A percentile compares a stretch with the other conserved stretches of the same genome.
phyloP scores from a whole-genome alignment of 2,888 invertebrate genomes.

The Scrobipalpa costella region DNA sequence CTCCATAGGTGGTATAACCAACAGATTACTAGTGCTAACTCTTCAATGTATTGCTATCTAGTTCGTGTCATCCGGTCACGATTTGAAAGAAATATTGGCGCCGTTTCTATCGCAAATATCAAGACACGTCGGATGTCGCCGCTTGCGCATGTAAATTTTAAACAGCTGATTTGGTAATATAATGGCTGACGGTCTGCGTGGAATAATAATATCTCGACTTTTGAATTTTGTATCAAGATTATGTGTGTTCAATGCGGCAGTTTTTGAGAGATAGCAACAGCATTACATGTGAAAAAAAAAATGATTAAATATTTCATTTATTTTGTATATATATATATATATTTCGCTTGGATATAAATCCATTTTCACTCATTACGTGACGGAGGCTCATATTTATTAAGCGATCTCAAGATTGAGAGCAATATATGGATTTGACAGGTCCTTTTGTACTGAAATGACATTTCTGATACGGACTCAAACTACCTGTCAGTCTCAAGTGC shows the following conservation, averaged over 20 bases:
- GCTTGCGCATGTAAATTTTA: constrained; percentile 45
- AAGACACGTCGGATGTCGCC: constrained; percentile 40
- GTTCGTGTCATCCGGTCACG: constrained; percentile 54
- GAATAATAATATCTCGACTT: constrained; percentile 16
- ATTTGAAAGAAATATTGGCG: constrained; percentile 50
- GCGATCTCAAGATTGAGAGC: too few relatives aligned
- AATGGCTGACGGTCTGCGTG: constrained; percentile 27
- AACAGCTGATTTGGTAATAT: constrained; percentile 39
- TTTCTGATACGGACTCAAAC: too few relatives aligned
- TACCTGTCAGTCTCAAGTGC: too few relatives aligned
- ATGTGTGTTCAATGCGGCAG: not conserved
- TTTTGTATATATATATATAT: too few relatives aligned
- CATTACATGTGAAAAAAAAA: not conserved
- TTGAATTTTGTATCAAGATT: not conserved
- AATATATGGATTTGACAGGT: too few relatives aligned
- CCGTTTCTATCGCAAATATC: constrained; percentile 56
- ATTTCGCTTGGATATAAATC: too few relatives aligned
- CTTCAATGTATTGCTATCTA: constrained; percentile 16
- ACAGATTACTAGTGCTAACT: not conserved
- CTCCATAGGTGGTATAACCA: constrained; percentile 4
- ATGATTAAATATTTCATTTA: too few relatives aligned
- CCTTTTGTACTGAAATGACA: too few relatives aligned
- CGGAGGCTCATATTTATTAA: too few relatives aligned
- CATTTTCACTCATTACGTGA: too few relatives aligned
- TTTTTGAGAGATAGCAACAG: not conserved